Evolutionary conservation across 2,797 vertebrate genomes (phyloP).

Genomic region (Taeniopygia guttata): DNA sequence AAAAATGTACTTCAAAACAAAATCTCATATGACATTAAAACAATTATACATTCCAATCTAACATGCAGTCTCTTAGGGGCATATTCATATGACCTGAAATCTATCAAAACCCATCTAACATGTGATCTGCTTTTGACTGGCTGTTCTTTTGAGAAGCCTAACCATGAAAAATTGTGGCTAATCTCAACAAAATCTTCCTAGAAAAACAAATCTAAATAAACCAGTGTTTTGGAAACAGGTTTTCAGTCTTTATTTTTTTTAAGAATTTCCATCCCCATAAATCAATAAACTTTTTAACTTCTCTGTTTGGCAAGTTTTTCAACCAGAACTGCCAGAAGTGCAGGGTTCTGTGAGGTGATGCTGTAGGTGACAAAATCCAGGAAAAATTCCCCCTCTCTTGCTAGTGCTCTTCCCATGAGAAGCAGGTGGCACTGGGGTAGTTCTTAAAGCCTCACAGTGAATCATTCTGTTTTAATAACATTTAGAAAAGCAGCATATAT

Average conservation of each 20-base stretch:
- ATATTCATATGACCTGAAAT: neutral
- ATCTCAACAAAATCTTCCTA: neutral
- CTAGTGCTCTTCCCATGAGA: neutral
- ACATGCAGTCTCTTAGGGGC: neutral
- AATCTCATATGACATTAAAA: neutral
- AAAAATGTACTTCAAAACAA: neutral
- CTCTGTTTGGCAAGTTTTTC: neutral
- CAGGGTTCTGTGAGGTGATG: neutral
- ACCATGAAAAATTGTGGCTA: neutral
- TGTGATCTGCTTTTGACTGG: neutral
- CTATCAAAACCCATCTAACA: neutral
- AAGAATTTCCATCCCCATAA: neutral
- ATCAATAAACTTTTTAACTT: neutral
- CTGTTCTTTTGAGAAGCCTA: neutral
- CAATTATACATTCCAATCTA: neutral
- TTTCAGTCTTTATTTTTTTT: neutral
- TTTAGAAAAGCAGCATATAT: slow-evolving; percentile 4
- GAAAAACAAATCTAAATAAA: neutral
- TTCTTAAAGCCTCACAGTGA: neutral
- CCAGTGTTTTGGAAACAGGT: neutral
- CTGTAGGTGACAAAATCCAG: neutral
- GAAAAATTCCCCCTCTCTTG: neutral
- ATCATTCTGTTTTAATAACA: neutral
- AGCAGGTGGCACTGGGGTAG: neutral
- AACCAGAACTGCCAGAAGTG: neutral